Evolutionary conservation across 92 coral and sea anemone genomes (phyloP).

Genomic region (Metridium senile): DNA sequence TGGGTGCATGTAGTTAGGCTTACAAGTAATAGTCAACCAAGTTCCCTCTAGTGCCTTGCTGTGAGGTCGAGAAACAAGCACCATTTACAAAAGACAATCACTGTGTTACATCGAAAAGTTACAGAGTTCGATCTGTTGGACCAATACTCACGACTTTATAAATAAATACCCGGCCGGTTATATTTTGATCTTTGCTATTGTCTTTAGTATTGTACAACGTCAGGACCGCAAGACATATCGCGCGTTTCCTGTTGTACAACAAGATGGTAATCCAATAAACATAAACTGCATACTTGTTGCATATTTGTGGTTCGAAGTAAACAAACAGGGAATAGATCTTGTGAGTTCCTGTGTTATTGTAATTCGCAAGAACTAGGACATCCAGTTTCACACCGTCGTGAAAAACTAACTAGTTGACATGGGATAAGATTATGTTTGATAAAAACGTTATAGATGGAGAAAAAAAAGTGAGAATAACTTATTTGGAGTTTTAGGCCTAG

Average conservation of each 20-base stretch:
- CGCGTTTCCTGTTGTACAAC: constrained; percentile 11
- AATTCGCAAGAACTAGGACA: background rate
- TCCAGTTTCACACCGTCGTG: background rate
- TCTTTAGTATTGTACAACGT: background rate
- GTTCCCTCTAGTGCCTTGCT: constrained; percentile 9
- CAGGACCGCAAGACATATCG: background rate
- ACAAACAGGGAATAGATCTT: constrained; percentile 18
- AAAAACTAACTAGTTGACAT: background rate
- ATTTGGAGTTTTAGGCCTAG: background rate
- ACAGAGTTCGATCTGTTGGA: background rate
- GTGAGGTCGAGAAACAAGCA: constrained; percentile 24
- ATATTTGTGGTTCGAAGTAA: constrained; percentile 34
- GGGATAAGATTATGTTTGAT: too few species aligned
- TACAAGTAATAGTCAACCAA: background rate
- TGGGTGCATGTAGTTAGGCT: background rate
- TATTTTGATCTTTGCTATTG: background rate
- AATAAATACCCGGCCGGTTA: background rate
- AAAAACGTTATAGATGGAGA: too few species aligned
- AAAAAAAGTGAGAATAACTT: too few species aligned
- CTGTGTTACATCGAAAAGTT: constrained; percentile 6
- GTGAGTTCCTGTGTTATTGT: constrained; percentile 23
- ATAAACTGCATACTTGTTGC: constrained; percentile 29
- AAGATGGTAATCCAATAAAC: constrained; percentile 48
- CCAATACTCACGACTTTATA: background rate
- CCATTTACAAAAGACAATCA: constrained; percentile 9